Evolutionary conservation across 2,888 invertebrate species (phyloP), one percentile per base, ranked within the genome.

Genomic region (Operophtera brumata): DNA sequence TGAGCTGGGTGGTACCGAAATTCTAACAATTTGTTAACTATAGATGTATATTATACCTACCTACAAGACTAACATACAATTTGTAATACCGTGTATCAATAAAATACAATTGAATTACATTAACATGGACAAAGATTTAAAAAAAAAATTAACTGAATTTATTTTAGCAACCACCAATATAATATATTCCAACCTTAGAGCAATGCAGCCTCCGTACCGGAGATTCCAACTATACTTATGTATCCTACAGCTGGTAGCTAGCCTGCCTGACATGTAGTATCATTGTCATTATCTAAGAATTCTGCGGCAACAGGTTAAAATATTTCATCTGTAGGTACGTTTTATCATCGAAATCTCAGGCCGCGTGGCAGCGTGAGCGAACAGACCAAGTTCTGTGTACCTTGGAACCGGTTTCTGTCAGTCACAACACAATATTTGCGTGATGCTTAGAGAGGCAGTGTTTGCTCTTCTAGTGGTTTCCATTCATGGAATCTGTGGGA

Each of bases 381-480:
- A 71, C 71, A 67, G 69, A 64, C 69, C 69, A 63, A 66, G 66
- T 66, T 62, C 54, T 78, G 73, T 82, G 75, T 78, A 74, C 75
- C 71, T 71, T 71, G 53, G 66, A 84, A 85, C 85, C 86, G 83
- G 85, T 85, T 64, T 73, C 62, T 63, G 75, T 74, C 77, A 71
- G 68, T 79, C 77, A 78, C 74, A 77, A 76, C 71, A 78, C 76
- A 79, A 78, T 83, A 79, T 85, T 85, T 83, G 82, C 84, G 72
- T 78, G 75, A 77, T 71, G 75, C 67, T 74, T 73, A 68, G 71
- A 67, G 70, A 70, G 67, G 59, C 62, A 63, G 70, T 67, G 65
- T 67, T 70, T 70, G 69, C 73, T 69, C 70, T 73, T 73, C 69
- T 68, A 62, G 63, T 67, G 65, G 58, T 68, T 65, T 75, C 74